Percentiles rank a stretch among this genome's conserved stretches.
These are phyloP conservation scores for Zoroaster sp. DNA, from an alignment of 53 echinoderm and acorn worm genomes.

Conservation along the genomic window DNA sequence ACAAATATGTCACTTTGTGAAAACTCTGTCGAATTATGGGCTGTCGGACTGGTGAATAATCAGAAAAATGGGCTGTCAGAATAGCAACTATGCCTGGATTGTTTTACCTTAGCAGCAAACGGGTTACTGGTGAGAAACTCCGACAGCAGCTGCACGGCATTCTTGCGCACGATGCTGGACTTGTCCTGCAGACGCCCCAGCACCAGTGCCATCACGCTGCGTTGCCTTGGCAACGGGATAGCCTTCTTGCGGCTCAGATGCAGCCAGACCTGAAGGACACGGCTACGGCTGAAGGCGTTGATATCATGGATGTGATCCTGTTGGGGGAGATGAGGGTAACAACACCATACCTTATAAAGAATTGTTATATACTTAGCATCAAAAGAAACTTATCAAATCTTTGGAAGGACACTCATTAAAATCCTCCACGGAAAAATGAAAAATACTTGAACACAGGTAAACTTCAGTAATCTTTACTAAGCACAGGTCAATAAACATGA, in stretches of 20 bases:
- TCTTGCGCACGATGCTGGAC: constrained; percentile 89
- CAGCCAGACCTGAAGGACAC: constrained; percentile 85
- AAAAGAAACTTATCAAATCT: too few relatives aligned
- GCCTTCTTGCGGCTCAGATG: constrained; percentile 83
- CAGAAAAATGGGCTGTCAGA: not conserved
- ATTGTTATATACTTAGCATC: not conserved
- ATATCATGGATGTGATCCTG: constrained; percentile 99
- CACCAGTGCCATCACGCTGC: constrained; percentile 74
- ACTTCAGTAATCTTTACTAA: not conserved
- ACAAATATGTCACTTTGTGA: too few relatives aligned
- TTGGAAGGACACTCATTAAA: too few relatives aligned
- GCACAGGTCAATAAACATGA: not conserved
- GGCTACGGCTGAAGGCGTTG: constrained; percentile 86
- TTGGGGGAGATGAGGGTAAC: not conserved
- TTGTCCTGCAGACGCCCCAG: constrained; percentile 91
- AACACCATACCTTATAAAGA: not conserved
- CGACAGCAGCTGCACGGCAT: constrained; percentile 84
- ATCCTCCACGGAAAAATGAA: too few relatives aligned
- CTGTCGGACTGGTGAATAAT: not conserved
- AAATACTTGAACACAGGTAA: too few relatives aligned
- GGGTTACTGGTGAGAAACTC: constrained; percentile 88
- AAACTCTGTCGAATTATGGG: too few relatives aligned
- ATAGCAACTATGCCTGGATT: not conserved
- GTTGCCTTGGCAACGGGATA: constrained; percentile 87
- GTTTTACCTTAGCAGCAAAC: constrained; percentile 94